phyloP scores from a whole-genome alignment of 1,140 invertebrate genomes.

The Panagrolaimus sp. region DNA sequence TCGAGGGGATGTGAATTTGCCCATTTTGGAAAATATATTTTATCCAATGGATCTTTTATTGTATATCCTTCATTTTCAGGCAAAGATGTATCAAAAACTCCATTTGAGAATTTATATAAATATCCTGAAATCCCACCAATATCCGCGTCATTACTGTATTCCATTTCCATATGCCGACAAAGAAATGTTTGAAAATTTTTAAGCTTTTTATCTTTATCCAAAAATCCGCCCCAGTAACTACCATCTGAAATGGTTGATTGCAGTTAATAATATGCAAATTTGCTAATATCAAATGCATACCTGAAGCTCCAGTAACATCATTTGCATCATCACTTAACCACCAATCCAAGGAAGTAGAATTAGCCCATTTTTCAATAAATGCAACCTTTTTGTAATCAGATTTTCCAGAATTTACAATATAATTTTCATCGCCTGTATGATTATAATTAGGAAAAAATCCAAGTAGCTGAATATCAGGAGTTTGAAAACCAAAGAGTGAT shows the following conservation, averaged over 20 bases:
- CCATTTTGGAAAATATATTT: constrained; percentile 7
- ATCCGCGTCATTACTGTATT: not conserved
- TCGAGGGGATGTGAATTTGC: not conserved
- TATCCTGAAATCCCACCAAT: not conserved
- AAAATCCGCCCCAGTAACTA: constrained; percentile 8
- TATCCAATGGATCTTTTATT: not conserved
- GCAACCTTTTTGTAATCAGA: not conserved
- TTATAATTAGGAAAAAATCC: constrained; percentile 11
- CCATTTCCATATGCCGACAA: not conserved
- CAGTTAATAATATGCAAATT: too few species aligned
- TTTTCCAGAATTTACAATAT: not conserved
- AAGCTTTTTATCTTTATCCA: constrained; percentile 1
- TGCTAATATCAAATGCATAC: too few species aligned
- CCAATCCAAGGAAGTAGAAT: not conserved
- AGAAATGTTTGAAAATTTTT: constrained; percentile 7
- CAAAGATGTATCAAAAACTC: not conserved
- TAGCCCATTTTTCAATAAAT: not conserved
- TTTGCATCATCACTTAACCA: not conserved
- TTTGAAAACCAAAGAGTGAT: not conserved
- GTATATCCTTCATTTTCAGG: not conserved
- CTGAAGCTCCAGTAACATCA: not conserved
- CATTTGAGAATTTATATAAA: not conserved
- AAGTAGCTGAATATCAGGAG: not conserved
- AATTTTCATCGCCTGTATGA: constrained; percentile 8
- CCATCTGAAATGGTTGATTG: not conserved